Evolutionary conservation across 2,797 vertebrate species (phyloP), one percentile per base, ranked within the genome.

Genomic region (Tolypeutes matacus): DNA sequence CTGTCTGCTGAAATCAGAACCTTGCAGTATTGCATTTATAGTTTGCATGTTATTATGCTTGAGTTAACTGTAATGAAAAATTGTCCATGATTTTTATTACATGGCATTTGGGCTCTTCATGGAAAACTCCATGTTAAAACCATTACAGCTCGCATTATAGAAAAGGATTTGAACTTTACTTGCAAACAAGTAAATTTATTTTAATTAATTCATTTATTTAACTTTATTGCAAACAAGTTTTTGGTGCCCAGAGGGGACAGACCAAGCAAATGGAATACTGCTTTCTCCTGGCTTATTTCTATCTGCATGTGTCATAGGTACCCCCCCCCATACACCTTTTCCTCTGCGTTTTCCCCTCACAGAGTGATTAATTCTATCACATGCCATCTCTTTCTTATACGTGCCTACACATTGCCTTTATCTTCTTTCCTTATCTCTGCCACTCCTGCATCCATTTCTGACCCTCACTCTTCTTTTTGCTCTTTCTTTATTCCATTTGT

Each of bases 311-410:
- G 31, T 76, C 1, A 0, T 6, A 9, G 3, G n/a, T 10, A 23
- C 7, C 39, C 1, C 14, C 0, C 2, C 5, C 51, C 39, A n/a
- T n/a, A n/a, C n/a, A n/a, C 39, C 13, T 36, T 53, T n/a, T 29
- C 15, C 27, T 29, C 29, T 29, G 17, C 49, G 3, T 42, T 53
- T 14, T 13, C 8, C 31, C 20, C 0, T n/a, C 27, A 5, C 20
- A 3, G 34, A 42, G n/a, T 10, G 34, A 29, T 12, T 4, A 3
- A 7, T 3, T 70, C 31, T 3, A 2, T 13, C 1, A 0, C 0
- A 15, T 4, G 0, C n/a, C 5, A 56, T 64, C 60, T 23, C 29
- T 46, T 4, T 53, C 46, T 60, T 34, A 17, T 7, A 0, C 0
- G 2, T 23, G 1, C 49, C 10, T 34, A 34, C 46, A 1, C 42